These are phyloP conservation scores for Polydesmus complanatus DNA, from an alignment of 2,888 invertebrate species.

Conservation along the genomic window DNA sequence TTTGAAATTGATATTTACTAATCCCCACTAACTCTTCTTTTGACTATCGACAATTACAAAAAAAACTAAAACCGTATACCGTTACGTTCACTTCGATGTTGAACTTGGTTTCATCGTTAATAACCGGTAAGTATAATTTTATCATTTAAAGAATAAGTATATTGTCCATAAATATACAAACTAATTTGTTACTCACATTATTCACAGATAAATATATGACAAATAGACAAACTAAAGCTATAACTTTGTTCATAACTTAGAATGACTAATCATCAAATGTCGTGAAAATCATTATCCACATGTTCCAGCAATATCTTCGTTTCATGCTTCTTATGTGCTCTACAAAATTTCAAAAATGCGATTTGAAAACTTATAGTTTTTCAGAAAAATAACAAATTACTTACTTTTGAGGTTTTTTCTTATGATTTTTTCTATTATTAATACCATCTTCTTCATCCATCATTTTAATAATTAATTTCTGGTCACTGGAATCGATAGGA, in stretches of 20 bases:
- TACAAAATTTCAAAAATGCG: not conserved
- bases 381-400: not conserved
- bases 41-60: too few species aligned
- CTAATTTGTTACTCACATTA: not conserved
- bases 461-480: slow-evolving; percentile 70
- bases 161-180: not conserved
- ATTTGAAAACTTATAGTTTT: not conserved
- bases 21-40: too few species aligned
- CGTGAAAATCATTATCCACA: slow-evolving; percentile 4
- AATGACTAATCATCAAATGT: slow-evolving; percentile 6
- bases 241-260: not conserved
- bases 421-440: slow-evolving; percentile 40
- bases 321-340: slow-evolving; percentile 7
- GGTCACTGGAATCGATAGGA: slow-evolving; percentile 84
- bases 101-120: too few species aligned
- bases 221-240: not conserved
- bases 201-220: not conserved
- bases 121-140: too few species aligned
- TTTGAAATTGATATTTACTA: too few species aligned
- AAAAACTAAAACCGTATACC: too few species aligned
- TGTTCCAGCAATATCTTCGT: slow-evolving; percentile 9
- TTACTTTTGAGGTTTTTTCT: slow-evolving; percentile 20
- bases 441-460: slow-evolving; percentile 91
- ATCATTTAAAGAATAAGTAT: not conserved
- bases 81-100: too few species aligned